Evolutionary conservation across 2,797 vertebrate genomes (phyloP), one percentile per base, ranked within the genome.

Genomic region (Yasuhikotakia modesta): DNA sequence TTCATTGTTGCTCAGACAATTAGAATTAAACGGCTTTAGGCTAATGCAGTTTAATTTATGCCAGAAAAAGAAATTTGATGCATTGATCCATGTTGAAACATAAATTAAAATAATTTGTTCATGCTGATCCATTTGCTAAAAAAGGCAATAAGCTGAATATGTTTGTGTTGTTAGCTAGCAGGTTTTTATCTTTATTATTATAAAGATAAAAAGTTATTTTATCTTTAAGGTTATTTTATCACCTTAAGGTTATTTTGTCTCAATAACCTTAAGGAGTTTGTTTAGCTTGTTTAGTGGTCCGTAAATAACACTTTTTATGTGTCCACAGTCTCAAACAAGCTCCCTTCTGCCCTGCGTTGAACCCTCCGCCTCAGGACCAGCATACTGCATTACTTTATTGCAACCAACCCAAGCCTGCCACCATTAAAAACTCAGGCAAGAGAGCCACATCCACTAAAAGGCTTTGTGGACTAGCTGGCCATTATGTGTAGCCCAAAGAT

Each of bases 211-310:
- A n/a, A n/a, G n/a, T n/a, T n/a, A n/a, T n/a, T n/a, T n/a, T n/a
- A n/a, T n/a, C n/a, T n/a, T n/a, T n/a, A n/a, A n/a, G n/a, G n/a
- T n/a, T n/a, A n/a, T n/a, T n/a, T n/a, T n/a, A n/a, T n/a, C n/a
- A n/a, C n/a, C n/a, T n/a, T n/a, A n/a, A n/a, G n/a, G n/a, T n/a
- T n/a, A 63, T 73, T 79, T 74, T 22, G 76, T n/a, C 71, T 57
- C 11, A 16, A 58, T 82, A 73, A 82, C 75, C 75, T 80, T 76
- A 81, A 69, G 55, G 46, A 57, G 58, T 73, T 68, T 76, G 55
- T 19, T 50, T 35, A 48, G 27, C 52, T 72, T 22, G 45, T 12
- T 66, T 46, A 30, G 19, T 71, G 2, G 3, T 8, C 2, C 22
- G 6, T 73, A 79, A 77, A 82, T 81, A 70, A 80, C 19, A 24